Evolutionary conservation across 37 sponge, comb jelly and placozoan species (phyloP).

Genomic region (Hexactinellida sp.): DNA sequence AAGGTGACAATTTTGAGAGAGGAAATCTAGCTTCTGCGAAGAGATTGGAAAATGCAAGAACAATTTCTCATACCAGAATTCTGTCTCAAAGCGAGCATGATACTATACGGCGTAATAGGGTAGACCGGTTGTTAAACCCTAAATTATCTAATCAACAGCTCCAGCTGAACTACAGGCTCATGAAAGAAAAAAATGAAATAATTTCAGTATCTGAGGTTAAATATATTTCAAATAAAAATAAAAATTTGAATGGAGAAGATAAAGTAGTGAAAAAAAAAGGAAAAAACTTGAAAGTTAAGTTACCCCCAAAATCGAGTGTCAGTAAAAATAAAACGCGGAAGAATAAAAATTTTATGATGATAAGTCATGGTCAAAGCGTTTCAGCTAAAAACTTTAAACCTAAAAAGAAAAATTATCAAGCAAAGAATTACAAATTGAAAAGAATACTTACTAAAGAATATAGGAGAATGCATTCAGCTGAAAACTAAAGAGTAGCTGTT

Average conservation of each 20-base stretch:
- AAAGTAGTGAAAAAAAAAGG: not conserved
- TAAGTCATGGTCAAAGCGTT: constrained; percentile 39
- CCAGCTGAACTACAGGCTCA: not conserved
- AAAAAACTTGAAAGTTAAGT: not conserved
- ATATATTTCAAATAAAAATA: not conserved
- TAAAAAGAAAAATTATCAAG: not conserved
- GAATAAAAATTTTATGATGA: constrained; percentile 59
- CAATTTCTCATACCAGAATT: not conserved
- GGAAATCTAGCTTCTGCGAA: not conserved
- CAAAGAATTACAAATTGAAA: not conserved
- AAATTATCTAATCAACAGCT: constrained; percentile 6
- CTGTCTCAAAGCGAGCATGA: not conserved
- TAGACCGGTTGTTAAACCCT: not conserved
- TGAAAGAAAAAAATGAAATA: not conserved
- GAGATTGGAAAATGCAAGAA: not conserved
- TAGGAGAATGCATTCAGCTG: not conserved
- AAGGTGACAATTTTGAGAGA: not conserved
- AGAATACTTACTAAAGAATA: not conserved
- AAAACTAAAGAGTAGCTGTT: no score
- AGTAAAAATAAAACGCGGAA: constrained; percentile 38
- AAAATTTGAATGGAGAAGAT: not conserved
- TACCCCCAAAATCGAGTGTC: not conserved
- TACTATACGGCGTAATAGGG: not conserved
- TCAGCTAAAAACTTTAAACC: constrained; percentile 20
- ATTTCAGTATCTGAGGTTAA: not conserved